Conservation (phyloP, 30 jellyfish, hydroid and myxozoan species). For the Aurelia sp. region DNA sequence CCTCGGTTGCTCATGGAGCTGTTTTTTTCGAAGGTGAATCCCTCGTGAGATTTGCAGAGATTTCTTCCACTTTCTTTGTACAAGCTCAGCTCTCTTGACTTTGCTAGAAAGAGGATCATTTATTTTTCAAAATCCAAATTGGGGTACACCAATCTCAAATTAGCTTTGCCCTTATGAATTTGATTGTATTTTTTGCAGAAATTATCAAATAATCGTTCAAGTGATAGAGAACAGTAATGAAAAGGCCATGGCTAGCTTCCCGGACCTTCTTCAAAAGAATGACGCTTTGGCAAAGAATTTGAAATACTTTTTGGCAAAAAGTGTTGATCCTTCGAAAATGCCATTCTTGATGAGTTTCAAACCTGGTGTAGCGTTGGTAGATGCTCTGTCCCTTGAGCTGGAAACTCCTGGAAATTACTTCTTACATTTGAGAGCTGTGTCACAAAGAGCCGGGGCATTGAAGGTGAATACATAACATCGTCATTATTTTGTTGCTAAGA, state of each 20-base stretch:
- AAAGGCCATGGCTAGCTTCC: conserved; percentile 25
- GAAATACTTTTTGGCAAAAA: conserved; percentile 51
- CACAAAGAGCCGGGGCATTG: neutral
- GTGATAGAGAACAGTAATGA: neutral
- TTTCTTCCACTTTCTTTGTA: too few relatives aligned
- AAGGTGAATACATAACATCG: neutral
- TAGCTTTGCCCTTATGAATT: too few relatives aligned
- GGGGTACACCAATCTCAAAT: too few relatives aligned
- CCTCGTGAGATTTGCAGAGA: too few relatives aligned
- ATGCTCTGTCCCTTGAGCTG: conserved; percentile 26
- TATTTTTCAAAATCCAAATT: too few relatives aligned
- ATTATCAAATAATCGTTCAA: conserved; percentile 69
- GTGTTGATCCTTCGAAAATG: neutral
- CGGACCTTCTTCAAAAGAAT: conserved; percentile 6
- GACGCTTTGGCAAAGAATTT: conserved; percentile 51
- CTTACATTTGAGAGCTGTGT: conserved; percentile 57
- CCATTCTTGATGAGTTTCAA: conserved; percentile 14
- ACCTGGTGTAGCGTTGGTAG: conserved; percentile 66
- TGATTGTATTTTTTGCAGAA: conserved; percentile 4
- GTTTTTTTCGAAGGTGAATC: too few relatives aligned
- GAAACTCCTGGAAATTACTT: conserved; percentile 72
- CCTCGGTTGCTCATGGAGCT: too few relatives aligned
- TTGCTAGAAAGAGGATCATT: too few relatives aligned
- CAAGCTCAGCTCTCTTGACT: too few relatives aligned
- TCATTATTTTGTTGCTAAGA: too few relatives aligned